Evolutionary conservation across 2,113 vertebrate genomes (phyloP), one percentile per base, ranked within the genome.

Genomic region (Antennarius striatus): DNA sequence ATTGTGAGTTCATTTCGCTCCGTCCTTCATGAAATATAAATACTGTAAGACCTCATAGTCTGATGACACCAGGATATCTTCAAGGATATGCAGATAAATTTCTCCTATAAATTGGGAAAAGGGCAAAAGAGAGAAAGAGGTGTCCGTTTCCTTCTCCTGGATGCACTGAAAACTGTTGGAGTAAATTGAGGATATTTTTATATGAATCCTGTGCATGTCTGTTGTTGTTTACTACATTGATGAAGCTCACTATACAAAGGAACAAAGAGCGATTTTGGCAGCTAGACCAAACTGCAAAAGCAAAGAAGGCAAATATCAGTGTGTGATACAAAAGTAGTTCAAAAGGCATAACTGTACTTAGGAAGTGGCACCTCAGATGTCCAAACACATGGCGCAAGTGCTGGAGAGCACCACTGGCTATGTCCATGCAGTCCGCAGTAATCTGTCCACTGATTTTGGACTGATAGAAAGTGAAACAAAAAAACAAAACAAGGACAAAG

Each of bases 261-360:
- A 91, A 88, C 80, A 91, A 85, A 84, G 80, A 82, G 86, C 75
- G 75, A 83, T 84, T 90, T 89, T 90, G 83, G 86, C 91, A 90
- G 90, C 85, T 80, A 82, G 83, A 83, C 86, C 86, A 71, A 69
- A 90, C 87, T 83, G 83, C 87, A 82, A 83, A 90, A 89, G 86
- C 86, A 85, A 92, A 88, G 77, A 93, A 92, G 91, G 90, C 91
- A 90, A 87, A 92, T 84, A 88, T 88, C 85, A 86, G 82, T 91
- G 89, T 86, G 80, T 86, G 80, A 85, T 89, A 86, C 80, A 88
- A 91, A 91, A 89, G 81, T 86, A 86, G 86, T 91, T 81, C 79
- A 84, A 90, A 94, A 93, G 89, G 91, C 92, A 91, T 84, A 89
- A 90, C 79, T 91, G 83, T 90, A 89, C 87, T 83, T 67, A 56